Conservation (phyloP, 2,113 vertebrate species). For the Dipodomys ordii region DNA sequence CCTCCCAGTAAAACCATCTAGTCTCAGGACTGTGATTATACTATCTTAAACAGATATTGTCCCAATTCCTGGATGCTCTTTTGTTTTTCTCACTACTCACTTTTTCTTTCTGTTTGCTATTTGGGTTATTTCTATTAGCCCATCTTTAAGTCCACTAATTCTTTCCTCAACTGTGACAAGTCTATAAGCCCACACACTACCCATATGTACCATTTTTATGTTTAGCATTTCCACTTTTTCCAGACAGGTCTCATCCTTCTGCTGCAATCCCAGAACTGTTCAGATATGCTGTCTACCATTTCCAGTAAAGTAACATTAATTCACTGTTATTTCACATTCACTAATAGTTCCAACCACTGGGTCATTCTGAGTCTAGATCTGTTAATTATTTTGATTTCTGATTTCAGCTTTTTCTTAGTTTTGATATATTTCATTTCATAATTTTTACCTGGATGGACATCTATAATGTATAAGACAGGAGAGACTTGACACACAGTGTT, state of each 20-base stretch:
- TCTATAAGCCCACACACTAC: background rate
- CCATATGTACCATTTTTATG: background rate
- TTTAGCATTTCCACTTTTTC: constrained; percentile 25
- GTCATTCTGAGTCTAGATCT: background rate
- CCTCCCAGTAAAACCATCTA: background rate
- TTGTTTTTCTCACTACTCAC: background rate
- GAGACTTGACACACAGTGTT: background rate
- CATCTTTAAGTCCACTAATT: background rate
- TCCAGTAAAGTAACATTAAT: background rate
- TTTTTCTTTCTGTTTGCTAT: background rate
- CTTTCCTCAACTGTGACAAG: background rate
- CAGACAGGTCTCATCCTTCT: background rate
- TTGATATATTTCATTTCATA: background rate
- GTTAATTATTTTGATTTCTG: background rate
- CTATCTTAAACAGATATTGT: background rate
- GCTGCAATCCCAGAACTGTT: background rate
- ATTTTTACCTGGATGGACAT: constrained; percentile 20
- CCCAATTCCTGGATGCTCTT: background rate
- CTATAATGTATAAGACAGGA: background rate
- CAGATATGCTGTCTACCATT: constrained; percentile 1
- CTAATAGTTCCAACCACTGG: background rate
- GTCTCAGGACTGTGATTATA: background rate
- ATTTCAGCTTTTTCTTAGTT: too few species aligned
- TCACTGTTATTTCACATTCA: constrained; percentile 26
- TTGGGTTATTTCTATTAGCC: background rate